phyloP scores from a whole-genome alignment of 2,797 vertebrate genomes.

The Pseudochirops corinnae region DNA sequence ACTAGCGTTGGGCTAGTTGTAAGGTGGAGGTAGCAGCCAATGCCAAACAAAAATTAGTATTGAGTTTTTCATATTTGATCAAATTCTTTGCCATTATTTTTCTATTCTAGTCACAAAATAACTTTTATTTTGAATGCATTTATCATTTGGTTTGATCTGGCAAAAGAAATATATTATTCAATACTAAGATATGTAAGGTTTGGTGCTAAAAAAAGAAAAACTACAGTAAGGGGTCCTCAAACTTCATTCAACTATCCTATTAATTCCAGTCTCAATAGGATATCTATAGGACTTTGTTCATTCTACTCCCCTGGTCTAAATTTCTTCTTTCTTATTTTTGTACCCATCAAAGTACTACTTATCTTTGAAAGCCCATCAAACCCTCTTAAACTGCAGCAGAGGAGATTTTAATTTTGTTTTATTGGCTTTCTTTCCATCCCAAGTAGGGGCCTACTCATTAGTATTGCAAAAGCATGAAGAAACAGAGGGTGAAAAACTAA shows the following conservation, averaged over 20 bases:
- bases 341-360: background rate
- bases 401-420: background rate
- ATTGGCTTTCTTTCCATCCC: background rate
- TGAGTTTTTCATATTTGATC: background rate
- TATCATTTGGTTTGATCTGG: background rate
- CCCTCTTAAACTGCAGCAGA: background rate
- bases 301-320: background rate
- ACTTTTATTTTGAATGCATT: background rate
- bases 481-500: background rate
- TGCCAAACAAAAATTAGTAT: background rate
- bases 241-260: background rate
- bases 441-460: background rate
- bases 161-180: background rate
- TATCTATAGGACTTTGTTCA: background rate
- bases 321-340: background rate
- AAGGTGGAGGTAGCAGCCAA: background rate
- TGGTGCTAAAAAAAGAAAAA: background rate
- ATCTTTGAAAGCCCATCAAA: background rate
- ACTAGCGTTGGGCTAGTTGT: background rate
- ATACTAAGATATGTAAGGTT: background rate
- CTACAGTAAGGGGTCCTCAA: background rate
- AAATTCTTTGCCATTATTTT: background rate
- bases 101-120: background rate
- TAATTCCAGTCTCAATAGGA: background rate
- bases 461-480: background rate